Evolutionary conservation across 1,140 invertebrate genomes (phyloP), one percentile per base, ranked within the genome.

Genomic region (Drosophila ohnishii): DNA sequence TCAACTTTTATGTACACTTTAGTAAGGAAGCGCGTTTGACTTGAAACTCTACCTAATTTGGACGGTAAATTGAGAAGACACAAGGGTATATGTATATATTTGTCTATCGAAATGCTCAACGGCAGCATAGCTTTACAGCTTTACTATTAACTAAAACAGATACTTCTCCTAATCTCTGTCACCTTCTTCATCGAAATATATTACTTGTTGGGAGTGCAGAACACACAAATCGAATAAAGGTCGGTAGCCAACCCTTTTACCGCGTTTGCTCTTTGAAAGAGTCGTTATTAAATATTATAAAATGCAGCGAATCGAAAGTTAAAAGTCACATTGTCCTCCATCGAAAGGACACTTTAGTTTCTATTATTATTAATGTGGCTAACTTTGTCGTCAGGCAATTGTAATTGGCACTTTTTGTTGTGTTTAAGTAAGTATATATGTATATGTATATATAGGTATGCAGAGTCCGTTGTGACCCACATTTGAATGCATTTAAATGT

Each of bases 391-490:
- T 86, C 78, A 85, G 82, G 81, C 82, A 84, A 86, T 84, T 75
- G 58, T 86, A 78, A 86, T 86, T 86, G 83, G 82, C 82, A 86
- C 82, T 66, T 86, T 66, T 75, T 86, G 81, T 75, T 77, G 72
- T 50, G 66, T 64, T 35, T 74, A 48, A 70, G 39, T 74, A 48
- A 63, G 47, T 42, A 55, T 69, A 45, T 47, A 9, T 45, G n/a
- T 59, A 14, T 57, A 30, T 61, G n/a, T 59, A n/a, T 57, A 30
- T 61, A 44, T 19, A 30, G 6, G 3, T 37, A 37, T 37, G 32
- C 6, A 53, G 19, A 53, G 51, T 53, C 51, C 32, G 22, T 53
- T 35, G 51, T 53, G 51, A 53, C 51, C 51, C n/a, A 53, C 45
- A 40, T 57, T 53, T 19, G 71, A 44, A 55, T 65, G 30, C 37